phyloP scores from a whole-genome alignment of 2,797 vertebrate genomes.

The Etheostoma nigrum region DNA sequence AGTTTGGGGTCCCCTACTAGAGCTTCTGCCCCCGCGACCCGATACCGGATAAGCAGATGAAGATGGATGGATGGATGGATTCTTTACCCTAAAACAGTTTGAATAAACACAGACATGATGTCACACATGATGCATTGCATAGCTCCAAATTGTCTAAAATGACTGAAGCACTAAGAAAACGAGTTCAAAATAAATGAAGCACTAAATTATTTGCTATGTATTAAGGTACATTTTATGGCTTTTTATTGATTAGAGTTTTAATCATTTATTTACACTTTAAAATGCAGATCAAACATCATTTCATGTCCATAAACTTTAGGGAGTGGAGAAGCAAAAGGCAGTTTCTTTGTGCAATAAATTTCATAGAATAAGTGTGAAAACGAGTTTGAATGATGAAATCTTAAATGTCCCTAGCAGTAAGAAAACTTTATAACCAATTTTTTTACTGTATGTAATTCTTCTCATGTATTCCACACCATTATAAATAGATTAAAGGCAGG shows the following conservation, averaged over 20 bases:
- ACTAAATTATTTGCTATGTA: conserved; percentile 6
- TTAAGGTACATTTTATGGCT: conserved; percentile 6
- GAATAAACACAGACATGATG: conserved; percentile 25
- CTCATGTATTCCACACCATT: conserved; percentile 11
- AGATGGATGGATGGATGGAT: too few relatives aligned
- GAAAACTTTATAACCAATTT: conserved; percentile 4
- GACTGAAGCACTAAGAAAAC: neutral
- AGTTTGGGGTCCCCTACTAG: too few relatives aligned
- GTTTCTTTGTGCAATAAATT: conserved; percentile 6
- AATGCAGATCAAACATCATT: conserved; percentile 8
- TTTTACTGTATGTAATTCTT: conserved; percentile 14
- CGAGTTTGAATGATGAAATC: conserved; percentile 8
- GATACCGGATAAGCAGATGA: too few relatives aligned
- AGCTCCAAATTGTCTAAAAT: conserved; percentile 17
- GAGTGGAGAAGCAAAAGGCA: conserved; percentile 6
- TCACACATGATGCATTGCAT: conserved; percentile 20
- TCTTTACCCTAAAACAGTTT: neutral
- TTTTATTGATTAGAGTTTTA: conserved; percentile 12
- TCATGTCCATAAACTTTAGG: conserved; percentile 20
- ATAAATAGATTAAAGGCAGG: neutral
- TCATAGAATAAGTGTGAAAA: neutral
- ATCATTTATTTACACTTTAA: conserved; percentile 9
- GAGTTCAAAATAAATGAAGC: neutral
- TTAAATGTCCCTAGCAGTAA: conserved; percentile 7
- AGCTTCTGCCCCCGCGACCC: too few relatives aligned